phyloP scores from a whole-genome alignment of 2,888 invertebrate species.

The Sphaerophoria rueppellii region DNA sequence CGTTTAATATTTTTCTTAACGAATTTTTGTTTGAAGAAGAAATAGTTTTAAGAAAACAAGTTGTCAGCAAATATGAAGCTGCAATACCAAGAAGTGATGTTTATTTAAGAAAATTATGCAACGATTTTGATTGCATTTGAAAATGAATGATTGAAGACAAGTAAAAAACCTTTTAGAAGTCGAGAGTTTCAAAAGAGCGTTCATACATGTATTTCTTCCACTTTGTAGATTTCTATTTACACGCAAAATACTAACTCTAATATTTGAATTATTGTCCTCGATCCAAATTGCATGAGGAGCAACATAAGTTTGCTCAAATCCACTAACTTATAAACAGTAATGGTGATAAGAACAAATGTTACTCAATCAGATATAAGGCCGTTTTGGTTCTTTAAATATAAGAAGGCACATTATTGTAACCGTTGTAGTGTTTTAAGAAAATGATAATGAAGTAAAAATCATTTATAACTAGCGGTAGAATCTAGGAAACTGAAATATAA shows the following conservation, averaged over 20 bases:
- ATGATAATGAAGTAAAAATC: conserved; percentile 22
- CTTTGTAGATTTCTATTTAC: conserved; percentile 43
- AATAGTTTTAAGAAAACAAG: conserved; percentile 6
- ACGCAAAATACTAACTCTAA: conserved; percentile 20
- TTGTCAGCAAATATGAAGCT: neutral
- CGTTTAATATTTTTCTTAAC: conserved; percentile 21
- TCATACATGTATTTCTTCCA: conserved; percentile 44
- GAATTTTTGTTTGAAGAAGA: conserved; percentile 6
- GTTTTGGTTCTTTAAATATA: conserved; percentile 38
- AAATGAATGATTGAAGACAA: conserved; percentile 21
- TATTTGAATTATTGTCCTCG: neutral
- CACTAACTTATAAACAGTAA: conserved; percentile 56
- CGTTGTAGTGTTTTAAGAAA: conserved; percentile 47
- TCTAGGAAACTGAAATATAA: conserved; percentile 27
- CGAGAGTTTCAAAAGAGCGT: conserved; percentile 8
- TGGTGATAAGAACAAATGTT: conserved; percentile 56
- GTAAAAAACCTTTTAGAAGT: neutral
- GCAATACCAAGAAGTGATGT: conserved; percentile 19
- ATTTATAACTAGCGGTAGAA: neutral
- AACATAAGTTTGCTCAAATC: conserved; percentile 30
- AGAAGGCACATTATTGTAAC: conserved; percentile 33
- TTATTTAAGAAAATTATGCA: conserved; percentile 52
- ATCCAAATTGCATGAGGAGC: conserved; percentile 10
- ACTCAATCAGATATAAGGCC: conserved; percentile 47
- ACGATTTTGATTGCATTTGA: conserved; percentile 35